These are phyloP conservation scores for Calliopum simillimum DNA, from an alignment of 2,888 invertebrate genomes.

Conservation along the genomic window DNA sequence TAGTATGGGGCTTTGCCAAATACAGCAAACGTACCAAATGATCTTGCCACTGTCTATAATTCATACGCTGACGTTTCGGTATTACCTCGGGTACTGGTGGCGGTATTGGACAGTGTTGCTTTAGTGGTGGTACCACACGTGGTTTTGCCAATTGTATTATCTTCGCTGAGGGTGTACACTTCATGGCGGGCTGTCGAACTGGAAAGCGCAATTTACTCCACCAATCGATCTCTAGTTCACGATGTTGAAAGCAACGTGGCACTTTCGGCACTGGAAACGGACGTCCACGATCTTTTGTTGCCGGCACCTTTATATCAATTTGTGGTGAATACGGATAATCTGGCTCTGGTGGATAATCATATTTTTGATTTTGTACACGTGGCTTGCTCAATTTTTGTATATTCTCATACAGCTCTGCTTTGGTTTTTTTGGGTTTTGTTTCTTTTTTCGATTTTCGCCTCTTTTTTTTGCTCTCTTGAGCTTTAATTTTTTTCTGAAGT, in stretches of 20 bases:
- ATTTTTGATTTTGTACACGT: background rate
- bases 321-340: constrained; percentile 37
- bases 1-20: constrained; percentile 48
- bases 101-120: constrained; percentile 55
- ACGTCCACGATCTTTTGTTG: constrained; percentile 36
- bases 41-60: constrained; percentile 49
- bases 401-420: constrained; percentile 18
- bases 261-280: constrained; percentile 37
- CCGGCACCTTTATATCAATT: constrained; percentile 31
- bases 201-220: constrained; percentile 40
- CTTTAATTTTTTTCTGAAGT: background rate
- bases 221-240: constrained; percentile 38
- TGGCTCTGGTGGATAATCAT: constrained; percentile 24
- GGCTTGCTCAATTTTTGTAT: constrained; percentile 41
- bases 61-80: constrained; percentile 52
- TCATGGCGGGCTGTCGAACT: constrained; percentile 30
- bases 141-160: background rate
- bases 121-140: constrained; percentile 7
- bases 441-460: constrained; percentile 12
- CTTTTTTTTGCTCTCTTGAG: constrained; percentile 28
- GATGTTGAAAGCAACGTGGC: constrained; percentile 39
- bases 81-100: constrained; percentile 40
- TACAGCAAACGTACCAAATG: constrained; percentile 52
- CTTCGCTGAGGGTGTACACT: background rate
- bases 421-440: background rate